Evolutionary conservation across 2,113 vertebrate genomes (phyloP), one percentile per base, ranked within the genome.

Genomic region (Haemorhous mexicanus): DNA sequence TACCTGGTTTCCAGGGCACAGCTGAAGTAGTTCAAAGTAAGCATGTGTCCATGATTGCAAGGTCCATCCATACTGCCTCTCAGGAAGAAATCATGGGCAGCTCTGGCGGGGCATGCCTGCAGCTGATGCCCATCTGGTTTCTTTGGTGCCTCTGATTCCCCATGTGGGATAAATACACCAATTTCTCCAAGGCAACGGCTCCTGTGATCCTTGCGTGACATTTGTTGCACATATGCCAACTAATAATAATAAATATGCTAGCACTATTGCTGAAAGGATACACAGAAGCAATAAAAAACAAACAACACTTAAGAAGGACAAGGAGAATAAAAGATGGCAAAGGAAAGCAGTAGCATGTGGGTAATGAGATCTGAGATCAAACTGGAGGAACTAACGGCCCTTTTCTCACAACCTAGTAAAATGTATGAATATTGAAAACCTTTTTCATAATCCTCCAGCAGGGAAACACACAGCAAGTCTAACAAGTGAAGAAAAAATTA

Each of bases 41-140:
- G 59, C 6, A 1, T 70, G 56, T 90, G 52, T 24, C 83, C 75
- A 56, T 0, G 5, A 84, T 5, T 37, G 64, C 79, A 90, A 94
- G 75, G 92, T 92, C 86, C 95, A 90, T 92, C 86, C 95, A 92
- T 58, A 30, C 16, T 37, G 43, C 61, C 85, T 76, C 87, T 56
- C 28, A 69, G 75, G 78, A 83, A 66, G 63, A 75, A 91, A 77
- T 55, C 72, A 63, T 0, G 1, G 59, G 44, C 89, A 70, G 39
- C 33, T 73, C 43, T 8, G 16, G 16, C 0, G 0, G 85, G 47
- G 56, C 59, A 88, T 17, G 73, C 19, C 56, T 47, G 80, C 84
- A 87, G 93, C 91, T 89, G 89, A 96, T 96, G 83, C 80, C 95
- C 94, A 94, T 87, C 94, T 94, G 90, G 87, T 80, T 93, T 90